phyloP scores from a whole-genome alignment of 2,888 invertebrate genomes.

The Agonopterix subpropinquella region DNA sequence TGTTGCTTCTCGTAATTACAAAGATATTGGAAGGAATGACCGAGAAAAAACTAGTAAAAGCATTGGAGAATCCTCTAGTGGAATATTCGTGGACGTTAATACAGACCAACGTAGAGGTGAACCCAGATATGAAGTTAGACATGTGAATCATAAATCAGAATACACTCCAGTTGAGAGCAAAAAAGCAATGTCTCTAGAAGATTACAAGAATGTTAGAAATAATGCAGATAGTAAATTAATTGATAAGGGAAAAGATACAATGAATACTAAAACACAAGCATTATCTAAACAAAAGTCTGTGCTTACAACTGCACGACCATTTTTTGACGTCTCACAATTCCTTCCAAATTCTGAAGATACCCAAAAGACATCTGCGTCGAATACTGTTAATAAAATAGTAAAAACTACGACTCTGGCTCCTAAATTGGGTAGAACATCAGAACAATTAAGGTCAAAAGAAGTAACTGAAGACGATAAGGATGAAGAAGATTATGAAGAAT shows the following conservation, averaged over 20 bases:
- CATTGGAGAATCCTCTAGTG: constrained; percentile 20
- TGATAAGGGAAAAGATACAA: constrained; percentile 7
- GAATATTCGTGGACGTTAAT: constrained; percentile 48
- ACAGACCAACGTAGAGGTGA: constrained; percentile 53
- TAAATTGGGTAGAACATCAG: constrained; percentile 2
- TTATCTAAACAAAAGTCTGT: constrained; percentile 15
- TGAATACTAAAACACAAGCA: constrained; percentile 7
- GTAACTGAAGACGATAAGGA: constrained; percentile 6
- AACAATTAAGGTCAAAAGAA: not conserved
- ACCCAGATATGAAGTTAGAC: constrained; percentile 57
- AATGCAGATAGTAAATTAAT: constrained; percentile 11
- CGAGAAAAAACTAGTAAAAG: constrained; percentile 27
- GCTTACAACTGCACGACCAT: constrained; percentile 20
- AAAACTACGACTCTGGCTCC: constrained; percentile 25
- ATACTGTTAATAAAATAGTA: constrained; percentile 30
- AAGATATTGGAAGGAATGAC: constrained; percentile 55
- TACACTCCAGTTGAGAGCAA: constrained; percentile 52
- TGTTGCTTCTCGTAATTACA: constrained; percentile 34
- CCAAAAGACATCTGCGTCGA: constrained; percentile 40
- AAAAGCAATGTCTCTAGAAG: constrained; percentile 44
- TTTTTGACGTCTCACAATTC: constrained; percentile 34
- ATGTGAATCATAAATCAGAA: constrained; percentile 45
- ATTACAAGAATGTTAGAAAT: constrained; percentile 35
- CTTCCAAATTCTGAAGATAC: constrained; percentile 25
- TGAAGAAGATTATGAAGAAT: constrained; percentile 16